Conservation (phyloP, 2,797 vertebrate species). For the Macrochelys suwanniensis region DNA sequence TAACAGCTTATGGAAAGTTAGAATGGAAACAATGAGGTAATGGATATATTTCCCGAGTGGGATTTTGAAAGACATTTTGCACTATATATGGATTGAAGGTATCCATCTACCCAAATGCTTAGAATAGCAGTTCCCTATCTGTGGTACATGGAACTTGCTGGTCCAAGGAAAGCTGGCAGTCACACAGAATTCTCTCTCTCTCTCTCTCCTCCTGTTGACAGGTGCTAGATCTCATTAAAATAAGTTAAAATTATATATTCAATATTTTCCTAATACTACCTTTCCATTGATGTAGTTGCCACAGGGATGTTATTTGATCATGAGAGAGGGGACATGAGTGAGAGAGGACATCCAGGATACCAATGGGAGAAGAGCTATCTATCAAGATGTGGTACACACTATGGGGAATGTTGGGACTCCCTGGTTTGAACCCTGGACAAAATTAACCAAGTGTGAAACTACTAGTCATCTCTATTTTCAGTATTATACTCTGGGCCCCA, state of each 20-base stretch:
- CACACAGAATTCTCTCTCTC: background rate
- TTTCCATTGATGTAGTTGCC: background rate
- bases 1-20: background rate
- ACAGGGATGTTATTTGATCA: background rate
- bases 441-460: accelerated
- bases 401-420: background rate
- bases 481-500: background rate
- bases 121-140: accelerated
- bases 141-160: accelerated
- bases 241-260: background rate
- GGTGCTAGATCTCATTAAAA: background rate
- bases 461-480: background rate
- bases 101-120: accelerated
- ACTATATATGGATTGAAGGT: accelerated
- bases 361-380: background rate
- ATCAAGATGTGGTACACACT: accelerated
- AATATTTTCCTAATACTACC: background rate
- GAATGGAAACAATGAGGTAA: background rate
- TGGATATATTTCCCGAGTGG: background rate
- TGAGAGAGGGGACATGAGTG: no score
- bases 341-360: background rate
- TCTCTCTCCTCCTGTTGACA: background rate
- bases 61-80: accelerated
- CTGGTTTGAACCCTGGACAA: background rate
- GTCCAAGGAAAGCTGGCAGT: background rate